Percentiles rank a stretch among this genome's conserved stretches.
Evolutionary conservation across 2,797 vertebrate genomes (phyloP).

Genomic region (Tympanoctomys barrerae): DNA sequence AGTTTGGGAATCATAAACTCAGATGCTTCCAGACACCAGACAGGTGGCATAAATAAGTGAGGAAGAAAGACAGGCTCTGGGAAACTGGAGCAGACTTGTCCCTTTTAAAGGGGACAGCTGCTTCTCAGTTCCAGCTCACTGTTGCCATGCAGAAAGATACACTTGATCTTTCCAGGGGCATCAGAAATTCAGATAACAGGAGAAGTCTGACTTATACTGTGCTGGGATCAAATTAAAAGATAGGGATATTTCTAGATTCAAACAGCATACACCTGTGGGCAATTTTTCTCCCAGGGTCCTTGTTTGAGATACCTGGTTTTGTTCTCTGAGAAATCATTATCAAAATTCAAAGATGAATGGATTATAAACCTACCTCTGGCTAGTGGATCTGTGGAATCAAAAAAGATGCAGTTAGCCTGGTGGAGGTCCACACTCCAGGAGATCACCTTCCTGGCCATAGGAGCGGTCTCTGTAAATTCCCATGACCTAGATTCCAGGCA

Average conservation of each 20-base stretch:
- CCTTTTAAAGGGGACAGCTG: not conserved
- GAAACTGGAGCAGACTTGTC: not conserved
- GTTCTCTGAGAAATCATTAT: not conserved
- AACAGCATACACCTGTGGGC: not conserved
- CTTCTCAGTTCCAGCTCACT: not conserved
- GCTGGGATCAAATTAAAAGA: not conserved
- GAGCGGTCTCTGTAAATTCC: not conserved
- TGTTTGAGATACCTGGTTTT: not conserved
- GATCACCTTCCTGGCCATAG: fast-evolving
- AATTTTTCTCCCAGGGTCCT: not conserved
- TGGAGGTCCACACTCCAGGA: not conserved
- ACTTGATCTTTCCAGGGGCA: not conserved
- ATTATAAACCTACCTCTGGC: not conserved
- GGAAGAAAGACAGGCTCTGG: not conserved
- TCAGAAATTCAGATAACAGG: not conserved
- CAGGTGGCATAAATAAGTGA: constrained; percentile 20
- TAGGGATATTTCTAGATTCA: not conserved
- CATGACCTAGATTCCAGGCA: not conserved
- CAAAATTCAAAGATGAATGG: constrained; percentile 14
- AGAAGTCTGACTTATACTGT: not conserved
- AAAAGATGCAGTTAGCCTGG: not conserved
- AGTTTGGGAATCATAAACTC: constrained; percentile 34
- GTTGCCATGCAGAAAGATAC: not conserved
- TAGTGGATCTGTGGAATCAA: not conserved
- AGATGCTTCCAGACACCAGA: constrained; percentile 27